Evolutionary conservation across 2,797 vertebrate genomes (phyloP).

Genomic region (Darevskia nairensis): DNA sequence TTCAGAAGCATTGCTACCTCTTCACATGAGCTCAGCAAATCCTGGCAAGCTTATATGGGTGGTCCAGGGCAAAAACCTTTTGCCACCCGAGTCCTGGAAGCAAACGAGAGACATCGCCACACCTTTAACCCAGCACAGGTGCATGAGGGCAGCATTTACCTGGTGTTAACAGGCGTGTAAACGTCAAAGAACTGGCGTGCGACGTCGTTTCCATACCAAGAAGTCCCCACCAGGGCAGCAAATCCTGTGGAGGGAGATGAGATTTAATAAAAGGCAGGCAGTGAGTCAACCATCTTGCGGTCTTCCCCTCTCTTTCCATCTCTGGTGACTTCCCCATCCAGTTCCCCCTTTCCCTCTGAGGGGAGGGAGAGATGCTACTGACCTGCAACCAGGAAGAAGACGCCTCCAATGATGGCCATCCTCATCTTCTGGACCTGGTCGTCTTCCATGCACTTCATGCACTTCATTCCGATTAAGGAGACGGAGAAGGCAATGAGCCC

Average conservation of each 20-base stretch:
- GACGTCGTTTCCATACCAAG: conserved; percentile 81
- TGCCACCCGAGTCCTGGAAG: background rate
- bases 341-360: background rate
- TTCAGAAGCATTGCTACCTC: no score
- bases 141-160: conserved; percentile 69
- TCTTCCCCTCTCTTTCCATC: no score
- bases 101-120: background rate
- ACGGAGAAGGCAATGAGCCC: conserved; percentile 82
- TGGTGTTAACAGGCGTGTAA: conserved; percentile 80
- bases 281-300: no score
- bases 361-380: conserved; percentile 28
- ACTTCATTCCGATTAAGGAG: conserved; percentile 89
- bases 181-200: conserved; percentile 80
- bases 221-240: conserved; percentile 78
- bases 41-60: background rate
- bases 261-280: background rate
- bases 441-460: conserved; percentile 88
- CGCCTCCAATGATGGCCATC: conserved; percentile 83
- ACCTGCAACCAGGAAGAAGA: conserved; percentile 88
- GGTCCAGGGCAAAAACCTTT: background rate
- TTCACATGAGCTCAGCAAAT: background rate
- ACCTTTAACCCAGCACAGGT: background rate
- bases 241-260: conserved; percentile 70
- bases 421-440: conserved; percentile 82
- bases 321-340: no score